phyloP scores from a whole-genome alignment of 1,140 invertebrate species.

The Magallana ariakensis region DNA sequence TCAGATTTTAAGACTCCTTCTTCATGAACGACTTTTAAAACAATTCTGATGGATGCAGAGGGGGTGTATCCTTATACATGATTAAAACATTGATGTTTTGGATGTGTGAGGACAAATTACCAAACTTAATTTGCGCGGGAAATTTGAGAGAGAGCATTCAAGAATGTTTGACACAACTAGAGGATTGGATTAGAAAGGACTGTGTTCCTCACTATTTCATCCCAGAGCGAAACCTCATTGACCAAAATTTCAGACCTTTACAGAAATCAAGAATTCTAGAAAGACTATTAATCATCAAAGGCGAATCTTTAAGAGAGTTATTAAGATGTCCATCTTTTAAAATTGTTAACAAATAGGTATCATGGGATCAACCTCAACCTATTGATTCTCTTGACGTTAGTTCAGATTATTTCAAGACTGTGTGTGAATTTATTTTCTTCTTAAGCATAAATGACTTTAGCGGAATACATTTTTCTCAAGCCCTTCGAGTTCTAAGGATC shows the following conservation, averaged over 20 bases:
- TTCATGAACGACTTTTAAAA: slow-evolving; percentile 11
- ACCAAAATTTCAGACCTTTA: background rate
- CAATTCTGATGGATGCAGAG: background rate
- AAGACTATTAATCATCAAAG: background rate
- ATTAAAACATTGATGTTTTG: slow-evolving; percentile 6
- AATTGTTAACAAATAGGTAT: background rate
- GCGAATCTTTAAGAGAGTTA: background rate
- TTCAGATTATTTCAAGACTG: background rate
- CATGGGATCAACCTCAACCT: background rate
- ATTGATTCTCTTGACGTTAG: background rate
- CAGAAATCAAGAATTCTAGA: background rate
- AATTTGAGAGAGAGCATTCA: background rate
- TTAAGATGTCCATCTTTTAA: background rate
- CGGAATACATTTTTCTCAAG: background rate
- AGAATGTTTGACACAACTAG: background rate
- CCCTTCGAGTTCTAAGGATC: background rate
- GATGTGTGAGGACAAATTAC: slow-evolving; percentile 11
- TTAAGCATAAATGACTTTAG: background rate
- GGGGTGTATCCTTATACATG: background rate
- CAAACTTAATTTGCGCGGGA: background rate
- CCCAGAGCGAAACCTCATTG: slow-evolving; percentile 2
- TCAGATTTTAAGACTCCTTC: background rate
- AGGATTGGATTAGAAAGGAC: background rate
- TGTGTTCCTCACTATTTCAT: background rate
- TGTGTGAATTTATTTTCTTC: background rate